These are phyloP conservation scores for Oncorhynchus nerka DNA, from an alignment of 2,113 vertebrate genomes.

Conservation along the genomic window DNA sequence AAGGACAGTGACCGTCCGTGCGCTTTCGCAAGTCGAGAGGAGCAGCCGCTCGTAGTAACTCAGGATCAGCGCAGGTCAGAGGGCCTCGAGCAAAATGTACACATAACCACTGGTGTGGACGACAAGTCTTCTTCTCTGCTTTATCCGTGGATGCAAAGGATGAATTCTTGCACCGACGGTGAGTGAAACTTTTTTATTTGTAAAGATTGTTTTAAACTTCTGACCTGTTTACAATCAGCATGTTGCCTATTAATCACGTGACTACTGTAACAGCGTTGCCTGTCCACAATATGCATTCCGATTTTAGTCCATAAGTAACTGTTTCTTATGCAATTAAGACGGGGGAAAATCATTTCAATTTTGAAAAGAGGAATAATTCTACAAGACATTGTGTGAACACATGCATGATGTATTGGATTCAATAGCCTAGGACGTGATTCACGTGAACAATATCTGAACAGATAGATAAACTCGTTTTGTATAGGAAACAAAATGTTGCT, in stretches of 20 bases:
- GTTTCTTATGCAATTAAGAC: too few relatives aligned
- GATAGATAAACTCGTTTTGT: too few relatives aligned
- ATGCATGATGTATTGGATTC: too few relatives aligned
- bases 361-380: too few relatives aligned
- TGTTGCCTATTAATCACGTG: background rate
- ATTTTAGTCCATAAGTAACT: too few relatives aligned
- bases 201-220: background rate
- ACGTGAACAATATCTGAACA: too few relatives aligned
- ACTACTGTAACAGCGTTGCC: background rate
- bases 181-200: constrained; percentile 65
- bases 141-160: constrained; percentile 94
- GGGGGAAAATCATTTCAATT: too few relatives aligned
- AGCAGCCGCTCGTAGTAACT: constrained; percentile 78
- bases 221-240: background rate
- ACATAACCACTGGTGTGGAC: constrained; percentile 83
- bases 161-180: constrained; percentile 92
- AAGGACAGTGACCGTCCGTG: constrained; percentile 81
- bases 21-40: constrained; percentile 81
- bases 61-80: constrained; percentile 90
- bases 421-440: too few relatives aligned
- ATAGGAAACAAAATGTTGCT: too few relatives aligned
- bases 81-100: constrained; percentile 85
- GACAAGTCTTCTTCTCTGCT: constrained; percentile 87
- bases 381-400: too few relatives aligned
- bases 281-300: too few relatives aligned